Percentiles rank a stretch among this genome's conserved stretches.
phyloP scores from a whole-genome alignment of 1,140 invertebrate genomes.

The Lanistes nyassanus region DNA sequence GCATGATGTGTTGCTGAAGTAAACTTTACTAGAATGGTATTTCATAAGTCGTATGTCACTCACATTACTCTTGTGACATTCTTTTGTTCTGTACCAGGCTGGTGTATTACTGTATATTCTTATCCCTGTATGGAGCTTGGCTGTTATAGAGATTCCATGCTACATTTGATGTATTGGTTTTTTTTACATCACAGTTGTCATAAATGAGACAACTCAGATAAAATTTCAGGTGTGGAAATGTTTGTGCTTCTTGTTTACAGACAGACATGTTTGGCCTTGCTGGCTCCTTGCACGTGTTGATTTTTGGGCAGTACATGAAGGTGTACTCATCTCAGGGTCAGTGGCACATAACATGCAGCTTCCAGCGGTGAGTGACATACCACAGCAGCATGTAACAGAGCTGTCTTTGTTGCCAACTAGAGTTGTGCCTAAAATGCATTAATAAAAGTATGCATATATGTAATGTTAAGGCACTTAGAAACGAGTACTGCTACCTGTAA shows the following conservation, averaged over 20 bases:
- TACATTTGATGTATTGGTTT: too few relatives aligned
- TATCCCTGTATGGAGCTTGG: too few relatives aligned
- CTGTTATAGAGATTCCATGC: background rate
- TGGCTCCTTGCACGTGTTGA: slow-evolving; percentile 84
- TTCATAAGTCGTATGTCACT: too few relatives aligned
- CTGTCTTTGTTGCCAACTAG: background rate
- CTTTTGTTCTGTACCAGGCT: too few relatives aligned
- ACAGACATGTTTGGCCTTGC: slow-evolving; percentile 89
- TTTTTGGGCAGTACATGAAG: slow-evolving; percentile 90
- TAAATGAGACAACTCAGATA: too few relatives aligned
- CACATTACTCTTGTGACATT: too few relatives aligned
- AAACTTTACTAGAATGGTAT: too few relatives aligned
- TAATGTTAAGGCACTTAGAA: too few relatives aligned
- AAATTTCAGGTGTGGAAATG: too few relatives aligned
- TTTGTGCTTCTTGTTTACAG: slow-evolving; percentile 52
- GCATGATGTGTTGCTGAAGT: too few relatives aligned
- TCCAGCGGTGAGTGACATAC: slow-evolving; percentile 43
- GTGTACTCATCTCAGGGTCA: slow-evolving; percentile 73
- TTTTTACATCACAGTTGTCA: background rate
- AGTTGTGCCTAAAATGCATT: background rate
- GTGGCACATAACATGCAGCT: slow-evolving; percentile 54
- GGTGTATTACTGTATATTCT: too few relatives aligned
- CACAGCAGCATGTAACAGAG: background rate
- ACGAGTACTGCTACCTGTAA: too few relatives aligned
- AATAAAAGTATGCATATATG: background rate